Evolutionary conservation across 1,140 invertebrate species (phyloP).

Genomic region (Medauroidea extradentata): DNA sequence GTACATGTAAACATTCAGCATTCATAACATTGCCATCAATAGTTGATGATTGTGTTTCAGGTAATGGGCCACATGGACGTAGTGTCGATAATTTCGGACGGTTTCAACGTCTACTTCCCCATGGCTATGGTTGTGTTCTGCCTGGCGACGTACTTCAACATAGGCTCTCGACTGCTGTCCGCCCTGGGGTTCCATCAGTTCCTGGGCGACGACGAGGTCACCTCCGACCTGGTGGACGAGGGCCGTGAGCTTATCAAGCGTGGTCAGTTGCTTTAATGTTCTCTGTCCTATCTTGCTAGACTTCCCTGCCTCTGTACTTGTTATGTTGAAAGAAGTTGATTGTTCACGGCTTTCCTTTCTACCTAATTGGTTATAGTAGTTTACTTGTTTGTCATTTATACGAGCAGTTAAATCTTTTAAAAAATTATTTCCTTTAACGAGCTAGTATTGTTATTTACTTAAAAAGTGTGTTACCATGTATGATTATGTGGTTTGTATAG

Average conservation of each 20-base stretch:
- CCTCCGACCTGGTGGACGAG: constrained; percentile 88
- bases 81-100: constrained; percentile 92
- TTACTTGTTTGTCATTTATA: too few relatives aligned
- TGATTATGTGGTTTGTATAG: too few relatives aligned
- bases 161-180: constrained; percentile 85
- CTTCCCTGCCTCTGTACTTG: neutral
- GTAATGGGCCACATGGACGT: constrained; percentile 99
- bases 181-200: constrained; percentile 95
- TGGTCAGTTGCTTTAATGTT: constrained; percentile 50
- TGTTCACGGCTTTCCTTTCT: constrained; percentile 15
- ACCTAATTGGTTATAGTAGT: constrained; percentile 20
- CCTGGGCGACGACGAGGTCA: constrained; percentile 88
- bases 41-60: too few relatives aligned
- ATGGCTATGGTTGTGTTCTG: constrained; percentile 94
- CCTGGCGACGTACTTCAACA: constrained; percentile 89
- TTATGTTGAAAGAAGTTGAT: constrained; percentile 10
- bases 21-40: too few relatives aligned
- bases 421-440: too few relatives aligned
- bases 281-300: neutral
- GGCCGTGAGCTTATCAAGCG: constrained; percentile 84
- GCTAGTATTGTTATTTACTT: too few relatives aligned
- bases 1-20: too few relatives aligned
- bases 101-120: constrained; percentile 99
- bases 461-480: too few relatives aligned
- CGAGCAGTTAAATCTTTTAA: too few relatives aligned